Percentiles rank a stretch among this genome's conserved stretches.
These are phyloP conservation scores for Scaptodrosophila lebanonensis DNA, from an alignment of 1,140 invertebrate genomes.

Conservation along the genomic window DNA sequence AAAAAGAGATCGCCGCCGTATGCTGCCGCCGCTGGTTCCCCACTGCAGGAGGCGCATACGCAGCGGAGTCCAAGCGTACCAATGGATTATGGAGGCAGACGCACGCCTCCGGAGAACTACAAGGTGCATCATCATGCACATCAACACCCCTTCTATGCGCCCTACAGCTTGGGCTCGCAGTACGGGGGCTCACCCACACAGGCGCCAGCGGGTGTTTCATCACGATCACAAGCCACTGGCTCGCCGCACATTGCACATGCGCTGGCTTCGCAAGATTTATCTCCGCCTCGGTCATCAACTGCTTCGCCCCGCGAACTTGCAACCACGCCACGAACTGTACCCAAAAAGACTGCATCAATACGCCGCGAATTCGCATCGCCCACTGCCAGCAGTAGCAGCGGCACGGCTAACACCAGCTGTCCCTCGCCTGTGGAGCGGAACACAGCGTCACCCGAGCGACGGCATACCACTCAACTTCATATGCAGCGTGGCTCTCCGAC, in stretches of 20 bases:
- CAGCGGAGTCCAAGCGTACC: too few relatives aligned
- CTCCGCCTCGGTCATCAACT: constrained; percentile 52
- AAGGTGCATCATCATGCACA: constrained; percentile 26
- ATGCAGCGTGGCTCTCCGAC: constrained; percentile 52
- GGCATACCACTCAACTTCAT: constrained; percentile 28
- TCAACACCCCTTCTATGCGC: constrained; percentile 52
- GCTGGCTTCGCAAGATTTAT: constrained; percentile 36
- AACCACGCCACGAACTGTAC: constrained; percentile 69
- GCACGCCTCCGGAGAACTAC: constrained; percentile 37
- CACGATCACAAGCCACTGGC: constrained; percentile 9
- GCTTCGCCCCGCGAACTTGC: constrained; percentile 53
- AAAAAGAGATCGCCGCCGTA: constrained; percentile 73
- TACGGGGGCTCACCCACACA: too few relatives aligned
- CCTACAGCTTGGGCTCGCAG: constrained; percentile 50
- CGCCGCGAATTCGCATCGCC: constrained; percentile 76
- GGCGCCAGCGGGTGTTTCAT: constrained; percentile 1
- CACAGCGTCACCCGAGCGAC: constrained; percentile 51
- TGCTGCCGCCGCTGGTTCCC: constrained; percentile 39
- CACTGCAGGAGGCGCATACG: too few relatives aligned
- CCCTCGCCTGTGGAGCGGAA: constrained; percentile 59
- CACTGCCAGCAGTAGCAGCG: constrained; percentile 49
- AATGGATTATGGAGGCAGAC: constrained; percentile 47
- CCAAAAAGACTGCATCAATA: constrained; percentile 77
- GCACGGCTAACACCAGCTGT: constrained; percentile 32
- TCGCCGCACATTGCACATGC: constrained; percentile 42